These are phyloP conservation scores for Volucella bombylans DNA, from an alignment of 2,888 invertebrate species.

Conservation along the genomic window DNA sequence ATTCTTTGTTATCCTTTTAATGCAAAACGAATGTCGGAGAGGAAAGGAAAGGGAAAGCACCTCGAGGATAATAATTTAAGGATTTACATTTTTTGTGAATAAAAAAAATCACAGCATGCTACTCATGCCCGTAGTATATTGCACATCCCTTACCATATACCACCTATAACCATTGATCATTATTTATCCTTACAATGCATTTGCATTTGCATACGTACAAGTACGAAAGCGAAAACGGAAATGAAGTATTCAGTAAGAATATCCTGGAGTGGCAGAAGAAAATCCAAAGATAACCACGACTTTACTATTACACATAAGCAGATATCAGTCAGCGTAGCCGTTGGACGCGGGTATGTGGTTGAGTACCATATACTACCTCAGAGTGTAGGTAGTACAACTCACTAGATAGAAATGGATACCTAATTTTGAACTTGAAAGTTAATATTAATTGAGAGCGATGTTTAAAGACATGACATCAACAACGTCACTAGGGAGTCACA, in stretches of 20 bases:
- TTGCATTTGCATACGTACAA: conserved; percentile 31
- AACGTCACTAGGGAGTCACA: too few relatives aligned
- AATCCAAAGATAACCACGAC: conserved; percentile 7
- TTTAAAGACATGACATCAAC: too few relatives aligned
- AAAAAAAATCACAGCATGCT: conserved; percentile 45
- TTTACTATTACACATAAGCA: neutral
- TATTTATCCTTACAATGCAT: conserved; percentile 42
- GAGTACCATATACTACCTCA: too few relatives aligned
- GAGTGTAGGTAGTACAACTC: too few relatives aligned
- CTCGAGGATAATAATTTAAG: conserved; percentile 67
- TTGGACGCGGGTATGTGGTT: too few relatives aligned
- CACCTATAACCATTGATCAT: conserved; percentile 3
- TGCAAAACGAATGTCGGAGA: conserved; percentile 30
- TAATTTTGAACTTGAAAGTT: too few relatives aligned
- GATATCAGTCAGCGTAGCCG: too few relatives aligned
- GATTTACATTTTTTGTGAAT: conserved; percentile 55
- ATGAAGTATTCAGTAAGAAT: conserved; percentile 6
- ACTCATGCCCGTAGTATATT: too few relatives aligned
- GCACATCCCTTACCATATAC: neutral
- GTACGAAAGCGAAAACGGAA: too few relatives aligned
- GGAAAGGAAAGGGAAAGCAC: conserved; percentile 42
- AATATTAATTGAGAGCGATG: too few relatives aligned
- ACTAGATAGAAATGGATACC: too few relatives aligned
- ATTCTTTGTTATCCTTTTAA: conserved; percentile 52
- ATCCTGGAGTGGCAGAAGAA: conserved; percentile 19